Conservation (phyloP, 2,888 invertebrate species). For the Dendrolimus pini region DNA sequence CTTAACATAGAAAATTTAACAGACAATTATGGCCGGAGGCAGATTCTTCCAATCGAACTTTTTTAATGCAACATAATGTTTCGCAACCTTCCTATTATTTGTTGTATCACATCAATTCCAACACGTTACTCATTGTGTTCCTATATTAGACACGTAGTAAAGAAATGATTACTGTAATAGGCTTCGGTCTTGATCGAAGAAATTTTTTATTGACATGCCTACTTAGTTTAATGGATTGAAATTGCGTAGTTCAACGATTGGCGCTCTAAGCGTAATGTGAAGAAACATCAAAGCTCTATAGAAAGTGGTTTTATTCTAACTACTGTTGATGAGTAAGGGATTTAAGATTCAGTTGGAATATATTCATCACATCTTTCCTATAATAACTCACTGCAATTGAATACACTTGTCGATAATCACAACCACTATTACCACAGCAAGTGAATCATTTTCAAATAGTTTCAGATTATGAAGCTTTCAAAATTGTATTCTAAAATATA, state of each 20-base stretch:
- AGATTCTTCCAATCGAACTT: not conserved
- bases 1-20: no score
- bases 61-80: slow-evolving; percentile 6
- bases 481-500: no score
- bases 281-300: slow-evolving; percentile 1
- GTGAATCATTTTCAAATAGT: no score
- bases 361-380: no score
- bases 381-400: no score
- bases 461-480: no score
- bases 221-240: slow-evolving; percentile 25
- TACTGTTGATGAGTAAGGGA: no score
- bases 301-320: not conserved
- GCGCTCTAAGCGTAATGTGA: slow-evolving; percentile 7
- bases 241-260: slow-evolving; percentile 15
- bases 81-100: slow-evolving; percentile 11
- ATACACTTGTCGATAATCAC: no score
- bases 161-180: slow-evolving; percentile 27
- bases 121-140: slow-evolving; percentile 24
- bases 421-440: no score
- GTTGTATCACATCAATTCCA: slow-evolving; percentile 12
- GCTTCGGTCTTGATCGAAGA: slow-evolving; percentile 21
- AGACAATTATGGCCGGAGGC: no score
- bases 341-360: no score
- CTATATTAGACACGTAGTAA: slow-evolving; percentile 43
- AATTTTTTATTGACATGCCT: slow-evolving; percentile 25